phyloP scores from a whole-genome alignment of 2,113 vertebrate genomes.

The Stegastes partitus region DNA sequence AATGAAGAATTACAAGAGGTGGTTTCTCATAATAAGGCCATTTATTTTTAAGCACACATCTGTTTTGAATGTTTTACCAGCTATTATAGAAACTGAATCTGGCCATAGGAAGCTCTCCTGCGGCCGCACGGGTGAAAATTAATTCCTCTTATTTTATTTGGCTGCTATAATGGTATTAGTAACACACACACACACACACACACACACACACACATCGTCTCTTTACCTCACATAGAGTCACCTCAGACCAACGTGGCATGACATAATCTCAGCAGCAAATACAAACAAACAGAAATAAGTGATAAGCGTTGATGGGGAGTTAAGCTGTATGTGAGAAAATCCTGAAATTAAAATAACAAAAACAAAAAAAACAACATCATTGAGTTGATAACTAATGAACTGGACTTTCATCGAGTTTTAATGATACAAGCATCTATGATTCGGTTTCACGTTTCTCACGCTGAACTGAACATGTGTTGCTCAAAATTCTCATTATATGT shows the following conservation, averaged over 20 bases:
- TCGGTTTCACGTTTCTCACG: neutral
- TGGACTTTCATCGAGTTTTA: slow-evolving; percentile 11
- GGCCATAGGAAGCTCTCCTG: neutral
- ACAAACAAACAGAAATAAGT: neutral
- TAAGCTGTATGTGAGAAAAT: slow-evolving; percentile 12
- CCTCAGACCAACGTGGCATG: neutral
- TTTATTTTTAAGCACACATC: slow-evolving; percentile 12
- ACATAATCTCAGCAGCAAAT: slow-evolving; percentile 7
- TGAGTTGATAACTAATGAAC: slow-evolving; percentile 7
- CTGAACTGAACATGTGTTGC: neutral
- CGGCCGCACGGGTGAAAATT: slow-evolving; percentile 12
- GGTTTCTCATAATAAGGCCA: neutral
- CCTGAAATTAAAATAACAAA: neutral
- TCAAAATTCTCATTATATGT: neutral
- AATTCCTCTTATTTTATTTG: slow-evolving; percentile 27
- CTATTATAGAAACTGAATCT: slow-evolving; percentile 20
- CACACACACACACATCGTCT: neutral
- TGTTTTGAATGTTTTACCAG: slow-evolving; percentile 26
- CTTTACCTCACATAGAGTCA: neutral
- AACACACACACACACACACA: neutral
- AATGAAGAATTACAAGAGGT: neutral
- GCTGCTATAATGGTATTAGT: slow-evolving; percentile 11
- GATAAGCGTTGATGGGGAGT: slow-evolving; percentile 31
- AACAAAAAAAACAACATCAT: neutral
- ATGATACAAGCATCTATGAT: neutral